These are phyloP conservation scores for Trochalopteron elliotii DNA, from an alignment of 2,113 vertebrate species.

Conservation along the genomic window DNA sequence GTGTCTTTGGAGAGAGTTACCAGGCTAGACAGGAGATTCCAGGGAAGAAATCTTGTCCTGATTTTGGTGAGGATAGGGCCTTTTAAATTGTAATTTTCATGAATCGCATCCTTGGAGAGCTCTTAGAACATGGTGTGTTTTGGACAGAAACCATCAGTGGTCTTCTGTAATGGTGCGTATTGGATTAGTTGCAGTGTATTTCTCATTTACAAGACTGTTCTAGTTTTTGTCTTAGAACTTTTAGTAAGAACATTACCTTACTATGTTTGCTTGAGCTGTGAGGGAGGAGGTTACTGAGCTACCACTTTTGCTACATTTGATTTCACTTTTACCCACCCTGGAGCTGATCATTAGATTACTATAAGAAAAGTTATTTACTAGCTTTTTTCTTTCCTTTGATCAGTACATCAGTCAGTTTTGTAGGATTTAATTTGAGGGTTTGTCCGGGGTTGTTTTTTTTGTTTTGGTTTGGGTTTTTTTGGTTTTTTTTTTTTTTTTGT, in stretches of 20 bases:
- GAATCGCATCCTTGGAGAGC: accelerated
- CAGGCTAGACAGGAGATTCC: not conserved
- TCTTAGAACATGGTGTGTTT: not conserved
- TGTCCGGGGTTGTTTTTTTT: not conserved
- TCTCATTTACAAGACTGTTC: not conserved
- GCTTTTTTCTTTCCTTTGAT: not conserved
- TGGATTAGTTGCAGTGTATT: not conserved
- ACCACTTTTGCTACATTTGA: not conserved
- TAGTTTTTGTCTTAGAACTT: not conserved
- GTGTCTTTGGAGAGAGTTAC: not conserved
- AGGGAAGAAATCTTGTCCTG: not conserved
- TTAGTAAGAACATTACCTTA: not conserved
- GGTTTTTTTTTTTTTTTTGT: too few species aligned
- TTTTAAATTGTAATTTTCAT: not conserved
- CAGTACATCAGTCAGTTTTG: not conserved
- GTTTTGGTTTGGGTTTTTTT: too few species aligned
- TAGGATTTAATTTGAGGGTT: not conserved
- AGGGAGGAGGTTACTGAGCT: not conserved
- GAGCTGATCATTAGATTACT: not conserved
- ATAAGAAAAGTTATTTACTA: not conserved
- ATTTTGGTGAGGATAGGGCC: not conserved
- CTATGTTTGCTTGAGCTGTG: not conserved
- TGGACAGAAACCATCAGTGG: not conserved
- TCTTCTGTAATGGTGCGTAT: not conserved
- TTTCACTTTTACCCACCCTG: not conserved